Evolutionary conservation across 92 coral and sea anemone genomes (phyloP), one percentile per base, ranked within the genome.

Genomic region (Porites evermanni): DNA sequence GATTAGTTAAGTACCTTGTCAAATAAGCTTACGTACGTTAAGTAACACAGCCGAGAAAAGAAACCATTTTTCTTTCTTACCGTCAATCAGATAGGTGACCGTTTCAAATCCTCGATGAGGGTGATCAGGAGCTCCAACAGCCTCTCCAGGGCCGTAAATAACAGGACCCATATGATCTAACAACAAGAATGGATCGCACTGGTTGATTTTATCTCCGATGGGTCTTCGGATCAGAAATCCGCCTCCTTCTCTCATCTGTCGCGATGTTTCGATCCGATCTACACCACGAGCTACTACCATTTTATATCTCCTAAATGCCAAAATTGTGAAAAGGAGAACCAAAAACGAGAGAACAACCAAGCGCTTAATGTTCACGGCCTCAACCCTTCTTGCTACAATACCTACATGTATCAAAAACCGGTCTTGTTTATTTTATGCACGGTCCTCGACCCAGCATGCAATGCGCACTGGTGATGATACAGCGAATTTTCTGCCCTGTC

Each of bases 71-170:
- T 0, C 47, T n/a, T n/a, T 44, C 87, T 69, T 84, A 94, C 97
- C 97, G 56, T 94, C 97, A 54, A 94, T 94, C 18, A 94, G 87
- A 72, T 94, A 94, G 21, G 94, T 86, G 56, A 94, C 97, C 53
- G 97, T 94, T 72, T 94, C 97, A 66, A 94, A 94, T 53, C 97
- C 97, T 26, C 97, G 85, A 61, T 94, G 97, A 12, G 97, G 97
- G 53, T 94, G 97, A 80, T 94, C 97, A 5, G 97, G 97, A 0
- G 97, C 97, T 52, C 97, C 97, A 0, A 94, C 93, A 8, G 97
- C 97, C 18, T 94, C 97, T 20, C 94, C 97, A 0, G 97, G 93
- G 14, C 82, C 94, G 61, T 94, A 94, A 10, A 78, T 84, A 20
- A 92, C 94, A 3, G 97, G 97, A 1, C 97, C 97, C n/a, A 94